Percentiles rank a stretch among this genome's conserved stretches.
Evolutionary conservation across 2,113 vertebrate genomes (phyloP).

Genomic region (Odontophorus gujanensis): DNA sequence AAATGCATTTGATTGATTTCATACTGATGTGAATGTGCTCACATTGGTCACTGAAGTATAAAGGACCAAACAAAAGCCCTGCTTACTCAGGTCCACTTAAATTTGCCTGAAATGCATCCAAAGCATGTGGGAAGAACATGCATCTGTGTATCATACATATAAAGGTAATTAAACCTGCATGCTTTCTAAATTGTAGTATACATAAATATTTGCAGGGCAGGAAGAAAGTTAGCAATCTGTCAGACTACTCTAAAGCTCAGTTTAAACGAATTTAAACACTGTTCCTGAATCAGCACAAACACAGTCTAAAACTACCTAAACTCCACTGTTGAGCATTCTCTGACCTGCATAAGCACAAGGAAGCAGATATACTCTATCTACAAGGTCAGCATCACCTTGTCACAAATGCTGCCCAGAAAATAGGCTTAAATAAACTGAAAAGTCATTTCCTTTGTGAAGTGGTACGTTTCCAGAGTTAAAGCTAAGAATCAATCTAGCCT

Average conservation of each 20-base stretch:
- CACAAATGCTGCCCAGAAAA: background rate
- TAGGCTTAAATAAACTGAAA: background rate
- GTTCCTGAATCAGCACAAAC: background rate
- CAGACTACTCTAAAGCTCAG: background rate
- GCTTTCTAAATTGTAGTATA: background rate
- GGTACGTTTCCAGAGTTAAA: background rate
- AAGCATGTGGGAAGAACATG: background rate
- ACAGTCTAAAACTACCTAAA: background rate
- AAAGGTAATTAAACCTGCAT: accelerated
- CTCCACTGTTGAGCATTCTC: accelerated
- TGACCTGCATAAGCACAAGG: background rate
- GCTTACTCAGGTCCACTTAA: background rate
- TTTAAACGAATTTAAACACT: background rate
- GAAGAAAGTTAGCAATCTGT: background rate
- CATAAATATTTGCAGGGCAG: background rate
- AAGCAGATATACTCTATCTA: background rate
- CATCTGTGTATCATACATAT: accelerated
- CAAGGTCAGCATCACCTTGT: background rate
- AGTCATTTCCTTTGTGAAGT: background rate
- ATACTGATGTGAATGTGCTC: background rate
- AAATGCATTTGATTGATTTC: background rate
- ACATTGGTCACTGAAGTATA: background rate
- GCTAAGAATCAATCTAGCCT: background rate
- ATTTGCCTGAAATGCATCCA: background rate
- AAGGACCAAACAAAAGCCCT: background rate